Percentiles rank a stretch among this genome's conserved stretches.
These are phyloP conservation scores for Dysidea cf. avara DNA, from an alignment of 37 sponge, comb jelly and placozoan species.

Conservation along the genomic window DNA sequence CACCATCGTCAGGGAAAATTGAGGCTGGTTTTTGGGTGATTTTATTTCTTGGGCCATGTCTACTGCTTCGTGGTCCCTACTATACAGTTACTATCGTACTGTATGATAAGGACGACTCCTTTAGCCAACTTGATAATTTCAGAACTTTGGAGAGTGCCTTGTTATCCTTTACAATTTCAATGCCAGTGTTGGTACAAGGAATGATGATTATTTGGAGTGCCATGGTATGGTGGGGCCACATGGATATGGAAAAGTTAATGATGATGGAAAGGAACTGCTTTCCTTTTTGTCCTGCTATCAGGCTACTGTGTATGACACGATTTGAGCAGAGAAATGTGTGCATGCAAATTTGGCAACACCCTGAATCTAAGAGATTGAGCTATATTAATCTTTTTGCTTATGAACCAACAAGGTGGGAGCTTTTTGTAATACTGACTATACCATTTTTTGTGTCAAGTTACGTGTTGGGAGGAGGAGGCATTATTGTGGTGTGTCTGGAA, in stretches of 20 bases:
- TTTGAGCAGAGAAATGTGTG: conserved; percentile 33
- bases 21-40: too few relatives aligned
- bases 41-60: too few relatives aligned
- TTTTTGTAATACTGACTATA: neutral
- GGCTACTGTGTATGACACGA: too few relatives aligned
- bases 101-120: too few relatives aligned
- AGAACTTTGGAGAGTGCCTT: conserved; percentile 6
- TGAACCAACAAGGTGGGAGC: too few relatives aligned
- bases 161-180: conserved; percentile 19
- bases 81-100: too few relatives aligned
- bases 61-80: too few relatives aligned
- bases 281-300: conserved; percentile 19
- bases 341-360: conserved; percentile 27
- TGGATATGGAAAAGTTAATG: conserved; percentile 23
- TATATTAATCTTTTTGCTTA: too few relatives aligned
- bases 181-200: conserved; percentile 24
- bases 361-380: conserved; percentile 7
- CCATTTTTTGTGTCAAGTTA: conserved; percentile 5
- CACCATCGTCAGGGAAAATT: too few relatives aligned
- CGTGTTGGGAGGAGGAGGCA: conserved; percentile 10
- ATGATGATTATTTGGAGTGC: conserved; percentile 5
- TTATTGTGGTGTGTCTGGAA: too few relatives aligned
- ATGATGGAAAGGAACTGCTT: conserved; percentile 27
- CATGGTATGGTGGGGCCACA: conserved; percentile 9
- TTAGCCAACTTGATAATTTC: too few relatives aligned